These are phyloP conservation scores for Dipodomys merriami DNA, from an alignment of 2,113 vertebrate species.

Conservation along the genomic window DNA sequence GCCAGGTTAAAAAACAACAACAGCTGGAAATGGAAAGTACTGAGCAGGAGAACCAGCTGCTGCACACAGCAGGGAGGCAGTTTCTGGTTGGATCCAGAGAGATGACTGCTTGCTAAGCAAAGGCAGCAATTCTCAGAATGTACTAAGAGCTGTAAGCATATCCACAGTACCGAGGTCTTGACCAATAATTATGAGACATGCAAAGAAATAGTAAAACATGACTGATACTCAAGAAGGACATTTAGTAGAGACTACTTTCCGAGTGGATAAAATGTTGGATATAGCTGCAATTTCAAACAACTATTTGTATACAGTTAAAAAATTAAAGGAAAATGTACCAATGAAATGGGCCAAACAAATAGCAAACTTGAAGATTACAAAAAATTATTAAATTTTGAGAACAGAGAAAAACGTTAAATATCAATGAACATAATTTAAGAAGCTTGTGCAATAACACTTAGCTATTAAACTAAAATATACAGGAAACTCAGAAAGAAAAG, in stretches of 20 bases:
- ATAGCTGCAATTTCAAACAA: conserved; percentile 32
- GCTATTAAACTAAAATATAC: background rate
- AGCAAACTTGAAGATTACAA: background rate
- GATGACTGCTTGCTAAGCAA: background rate
- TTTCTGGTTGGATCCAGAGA: background rate
- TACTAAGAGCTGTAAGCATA: background rate
- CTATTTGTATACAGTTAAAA: conserved; percentile 27
- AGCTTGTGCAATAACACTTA: background rate
- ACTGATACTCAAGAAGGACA: background rate
- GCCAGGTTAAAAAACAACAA: background rate
- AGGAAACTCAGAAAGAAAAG: background rate
- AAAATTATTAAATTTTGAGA: background rate
- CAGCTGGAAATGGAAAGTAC: background rate
- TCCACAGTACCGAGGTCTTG: background rate
- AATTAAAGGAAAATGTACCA: background rate
- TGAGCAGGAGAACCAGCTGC: background rate
- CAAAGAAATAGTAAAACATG: conserved; percentile 34
- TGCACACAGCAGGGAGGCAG: background rate
- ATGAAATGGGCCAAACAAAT: conserved; percentile 35
- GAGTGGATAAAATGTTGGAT: background rate
- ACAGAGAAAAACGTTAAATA: background rate
- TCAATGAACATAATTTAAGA: background rate
- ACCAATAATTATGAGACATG: conserved; percentile 1
- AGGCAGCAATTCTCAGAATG: background rate
- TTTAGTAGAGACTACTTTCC: background rate